Evolutionary conservation across 2,888 invertebrate genomes (phyloP), one percentile per base, ranked within the genome.

Genomic region (Nemapogon koenigi): DNA sequence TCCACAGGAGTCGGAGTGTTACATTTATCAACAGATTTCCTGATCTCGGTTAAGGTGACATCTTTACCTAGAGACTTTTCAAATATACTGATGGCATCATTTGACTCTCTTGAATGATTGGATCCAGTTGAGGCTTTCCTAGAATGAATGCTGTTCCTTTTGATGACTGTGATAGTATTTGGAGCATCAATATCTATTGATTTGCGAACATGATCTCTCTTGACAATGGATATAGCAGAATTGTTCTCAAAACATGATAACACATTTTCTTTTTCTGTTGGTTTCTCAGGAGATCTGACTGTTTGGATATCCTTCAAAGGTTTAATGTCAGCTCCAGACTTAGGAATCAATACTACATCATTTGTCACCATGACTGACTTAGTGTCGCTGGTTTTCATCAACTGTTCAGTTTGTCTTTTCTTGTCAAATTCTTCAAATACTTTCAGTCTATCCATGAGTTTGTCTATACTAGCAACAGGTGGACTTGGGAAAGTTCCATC

Each of bases 181-280:
- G 79, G 70, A 26, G 70, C 52, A 40, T 81, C 80, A n/a, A 79
- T 56, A 39, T 80, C 80, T 30, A 76, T 53, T 10, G 80, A 81
- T 43, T 64, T 71, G 37, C 80, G 62, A 3, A 65, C 67, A 45
- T 72, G 72, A 51, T 80, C 80, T 47, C 78, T 62, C 46, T 80
- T 79, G 7, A 79, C 67, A 51, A 81, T 76, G 38, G 81, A 80
- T 47, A 81, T 79, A 18, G 79, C 78, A 1, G 79, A 75, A 51
- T 81, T 81, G 44, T 79, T 80, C 54, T 80, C 80, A 46, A 80
- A 79, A 47, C 78, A 78, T 48, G 76, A 79, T 19, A 81, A 50
- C 14, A 81, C 63, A 50, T 75, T 79, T 46, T 78, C 79, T 44
- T 81, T 80, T 49, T 76, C 70, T 16, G 75, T 52, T 26, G 67